Percentiles rank a stretch among this genome's conserved stretches.
phyloP scores from a whole-genome alignment of 1,140 invertebrate genomes.

The Globodera rostochiensis region DNA sequence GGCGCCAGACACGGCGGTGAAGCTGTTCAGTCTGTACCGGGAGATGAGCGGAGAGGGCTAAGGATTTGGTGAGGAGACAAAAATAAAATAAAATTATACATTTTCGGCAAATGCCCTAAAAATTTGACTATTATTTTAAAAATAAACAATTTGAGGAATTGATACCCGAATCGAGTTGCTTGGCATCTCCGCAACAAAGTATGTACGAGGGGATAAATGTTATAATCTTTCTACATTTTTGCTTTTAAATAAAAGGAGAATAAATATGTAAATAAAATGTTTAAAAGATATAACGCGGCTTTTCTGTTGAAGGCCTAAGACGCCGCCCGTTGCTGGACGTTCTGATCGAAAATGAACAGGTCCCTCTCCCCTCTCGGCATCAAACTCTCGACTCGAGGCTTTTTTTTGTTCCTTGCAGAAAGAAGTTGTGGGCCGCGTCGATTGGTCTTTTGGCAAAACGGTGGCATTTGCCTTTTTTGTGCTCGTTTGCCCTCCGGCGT shows the following conservation, averaged over 20 bases:
- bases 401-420: constrained; percentile 49
- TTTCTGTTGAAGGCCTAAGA: constrained; percentile 87
- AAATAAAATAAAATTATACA: not conserved
- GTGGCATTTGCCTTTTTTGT: constrained; percentile 85
- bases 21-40: constrained; percentile 79
- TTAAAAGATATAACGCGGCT: constrained; percentile 78
- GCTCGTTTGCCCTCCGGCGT: constrained; percentile 88
- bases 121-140: too few relatives aligned
- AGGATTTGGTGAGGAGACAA: constrained; percentile 74
- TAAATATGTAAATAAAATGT: not conserved
- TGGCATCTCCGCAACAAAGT: constrained; percentile 84
- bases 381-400: not conserved
- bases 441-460: constrained; percentile 92
- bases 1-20: constrained; percentile 95
- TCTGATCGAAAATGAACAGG: constrained; percentile 96
- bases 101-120: not conserved
- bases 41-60: constrained; percentile 90
- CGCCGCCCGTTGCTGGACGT: constrained; percentile 92
- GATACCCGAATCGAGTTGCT: constrained; percentile 76
- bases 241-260: too few relatives aligned
- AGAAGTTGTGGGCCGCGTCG: constrained; percentile 77
- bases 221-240: too few relatives aligned
- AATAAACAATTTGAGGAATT: not conserved
- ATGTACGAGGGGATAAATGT: too few relatives aligned
- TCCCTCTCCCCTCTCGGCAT: constrained; percentile 67